Percentiles rank a stretch among this genome's conserved stretches.
phyloP scores from a whole-genome alignment of 2,888 invertebrate species.

The Aphodius granarius region DNA sequence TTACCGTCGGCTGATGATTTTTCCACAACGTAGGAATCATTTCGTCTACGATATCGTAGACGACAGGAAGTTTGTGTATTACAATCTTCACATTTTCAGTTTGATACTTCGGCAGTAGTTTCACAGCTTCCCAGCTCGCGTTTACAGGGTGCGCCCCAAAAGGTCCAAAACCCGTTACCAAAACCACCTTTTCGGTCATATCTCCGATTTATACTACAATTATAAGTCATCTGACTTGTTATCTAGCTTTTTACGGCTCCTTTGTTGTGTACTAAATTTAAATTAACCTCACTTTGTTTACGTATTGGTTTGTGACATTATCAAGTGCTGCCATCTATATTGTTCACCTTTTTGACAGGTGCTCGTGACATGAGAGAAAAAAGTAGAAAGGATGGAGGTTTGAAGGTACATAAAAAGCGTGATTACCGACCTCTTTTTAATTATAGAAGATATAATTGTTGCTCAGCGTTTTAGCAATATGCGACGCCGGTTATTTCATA shows the following conservation, averaged over 20 bases:
- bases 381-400: too few relatives aligned
- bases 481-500: too few relatives aligned
- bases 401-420: too few relatives aligned
- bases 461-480: too few relatives aligned
- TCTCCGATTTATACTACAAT: background rate
- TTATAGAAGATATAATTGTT: too few relatives aligned
- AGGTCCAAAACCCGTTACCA: slow-evolving; percentile 82
- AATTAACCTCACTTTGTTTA: background rate
- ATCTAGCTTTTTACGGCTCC: background rate
- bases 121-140: slow-evolving; percentile 83
- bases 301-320: too few relatives aligned
- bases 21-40: slow-evolving; percentile 70
- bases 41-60: slow-evolving; percentile 68
- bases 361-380: too few relatives aligned
- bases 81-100: slow-evolving; percentile 61
- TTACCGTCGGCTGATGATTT: slow-evolving; percentile 69
- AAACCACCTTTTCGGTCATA: slow-evolving; percentile 43
- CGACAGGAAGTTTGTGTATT: slow-evolving; percentile 68
- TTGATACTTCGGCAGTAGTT: slow-evolving; percentile 60
- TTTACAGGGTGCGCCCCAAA: slow-evolving; percentile 72
- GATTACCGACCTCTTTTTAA: too few relatives aligned
- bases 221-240: background rate
- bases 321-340: too few relatives aligned
- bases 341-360: too few relatives aligned
- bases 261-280: background rate